Conservation (phyloP, 2,113 vertebrate species). For the Caranx ignobilis region DNA sequence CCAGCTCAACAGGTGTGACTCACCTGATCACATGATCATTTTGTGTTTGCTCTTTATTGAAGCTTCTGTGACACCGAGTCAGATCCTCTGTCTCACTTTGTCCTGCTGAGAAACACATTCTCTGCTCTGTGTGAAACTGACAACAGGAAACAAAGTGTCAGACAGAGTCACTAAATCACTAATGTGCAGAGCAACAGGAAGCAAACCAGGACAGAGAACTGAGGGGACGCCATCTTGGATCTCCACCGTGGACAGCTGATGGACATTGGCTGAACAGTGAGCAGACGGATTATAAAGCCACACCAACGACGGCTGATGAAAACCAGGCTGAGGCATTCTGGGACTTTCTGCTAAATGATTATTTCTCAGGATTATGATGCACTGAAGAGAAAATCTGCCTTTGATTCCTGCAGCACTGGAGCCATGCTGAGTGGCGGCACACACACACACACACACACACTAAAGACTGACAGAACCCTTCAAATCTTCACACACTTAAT, state of each 20-base stretch:
- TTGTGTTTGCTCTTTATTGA: background rate
- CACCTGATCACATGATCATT: background rate
- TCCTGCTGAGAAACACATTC: background rate
- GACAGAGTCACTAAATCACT: background rate
- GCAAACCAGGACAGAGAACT: background rate
- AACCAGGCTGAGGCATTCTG: background rate
- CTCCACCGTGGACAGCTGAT: background rate
- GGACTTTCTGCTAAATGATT: constrained; percentile 17
- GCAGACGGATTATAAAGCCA: background rate
- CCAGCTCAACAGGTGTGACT: background rate
- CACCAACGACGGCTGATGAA: background rate
- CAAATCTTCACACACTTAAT: constrained; percentile 1
- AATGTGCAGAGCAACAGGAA: background rate
- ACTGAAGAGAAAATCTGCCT: constrained; percentile 7
- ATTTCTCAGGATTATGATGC: constrained; percentile 21
- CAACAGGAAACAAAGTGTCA: background rate
- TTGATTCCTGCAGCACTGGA: constrained; percentile 24
- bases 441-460: background rate
- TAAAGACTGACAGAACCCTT: background rate
- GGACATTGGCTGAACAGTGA: background rate
- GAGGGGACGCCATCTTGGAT: background rate
- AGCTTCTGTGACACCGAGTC: constrained; percentile 5
- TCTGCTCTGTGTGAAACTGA: background rate
- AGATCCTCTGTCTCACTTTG: background rate
- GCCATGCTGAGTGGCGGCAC: background rate